Evolutionary conservation across 1,140 invertebrate species (phyloP), one percentile per base, ranked within the genome.

Genomic region (Hycleus cichorii): DNA sequence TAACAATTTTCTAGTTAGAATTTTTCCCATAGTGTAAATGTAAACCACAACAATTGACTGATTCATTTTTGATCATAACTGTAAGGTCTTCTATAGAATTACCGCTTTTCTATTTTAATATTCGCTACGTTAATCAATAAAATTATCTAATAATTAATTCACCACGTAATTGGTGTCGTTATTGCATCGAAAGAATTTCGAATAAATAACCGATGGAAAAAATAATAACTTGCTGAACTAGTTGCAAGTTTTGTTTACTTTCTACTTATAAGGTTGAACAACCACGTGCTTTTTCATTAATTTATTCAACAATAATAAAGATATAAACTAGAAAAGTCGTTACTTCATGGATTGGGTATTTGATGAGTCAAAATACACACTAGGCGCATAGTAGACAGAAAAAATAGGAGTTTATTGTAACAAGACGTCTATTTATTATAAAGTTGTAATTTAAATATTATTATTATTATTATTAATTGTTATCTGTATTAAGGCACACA

Each of bases 191-290:
- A 43, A 52, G 49, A 38, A 43, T 52, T 43, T 27, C 12, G 8
- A 26, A 43, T 52, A 43, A 39, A 18, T 18, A 18, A 18, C 18
- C 18, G 18, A 18, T 18, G 18, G 18, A 18, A 32, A 32, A 32
- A 4, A 32, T 32, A 32, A 32, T 5, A 32, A 32, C 32, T 32
- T 5, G 32, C 7, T 32, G 4, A 32, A 32, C 32, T 43, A 43
- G 39, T 42, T 43, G 27, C 49, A 39, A 52, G 39, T 52, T 52
- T 52, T 52, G 49, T 52, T 52, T 52, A 52, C 49, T 52, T 52
- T 52, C 49, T 43, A 39, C 49, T 52, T 43, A 52, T 52, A 52
- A 43, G 49, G 49, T 43, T 25, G 24, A 52, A 52, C 32, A 43
- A 18, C 27, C 49, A 52, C 49, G 49, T 52, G 49, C 18, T 52